These are phyloP conservation scores for Dallia pectoralis DNA, from an alignment of 2,797 vertebrate species.

Conservation along the genomic window DNA sequence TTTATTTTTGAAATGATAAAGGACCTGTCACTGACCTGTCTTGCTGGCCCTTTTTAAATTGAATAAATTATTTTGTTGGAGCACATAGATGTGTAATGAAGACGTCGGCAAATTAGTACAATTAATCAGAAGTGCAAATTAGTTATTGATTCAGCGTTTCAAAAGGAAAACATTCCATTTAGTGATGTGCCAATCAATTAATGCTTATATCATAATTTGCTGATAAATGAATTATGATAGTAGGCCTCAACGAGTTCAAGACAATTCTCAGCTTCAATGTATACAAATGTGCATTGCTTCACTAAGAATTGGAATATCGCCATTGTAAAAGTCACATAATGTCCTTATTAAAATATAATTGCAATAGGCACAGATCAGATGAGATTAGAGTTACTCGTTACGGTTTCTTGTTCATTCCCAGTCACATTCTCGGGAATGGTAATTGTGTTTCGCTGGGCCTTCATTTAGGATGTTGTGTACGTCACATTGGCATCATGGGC, in stretches of 20 bases:
- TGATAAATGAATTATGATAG: neutral
- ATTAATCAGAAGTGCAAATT: slow-evolving; percentile 37
- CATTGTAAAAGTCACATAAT: neutral
- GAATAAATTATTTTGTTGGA: slow-evolving; percentile 14
- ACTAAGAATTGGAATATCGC: neutral
- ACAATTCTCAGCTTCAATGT: neutral
- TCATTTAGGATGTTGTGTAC: neutral
- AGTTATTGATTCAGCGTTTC: slow-evolving; percentile 36
- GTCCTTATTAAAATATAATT: neutral
- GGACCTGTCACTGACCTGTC: neutral
- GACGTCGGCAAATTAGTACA: slow-evolving; percentile 20
- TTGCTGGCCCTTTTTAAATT: neutral
- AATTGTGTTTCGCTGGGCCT: neutral
- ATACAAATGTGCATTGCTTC: neutral
- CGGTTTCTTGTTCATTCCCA: neutral
- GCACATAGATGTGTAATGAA: slow-evolving; percentile 1
- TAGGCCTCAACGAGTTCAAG: neutral
- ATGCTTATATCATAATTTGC: neutral
- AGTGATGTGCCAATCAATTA: neutral
- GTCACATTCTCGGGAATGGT: neutral
- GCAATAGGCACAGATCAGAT: neutral
- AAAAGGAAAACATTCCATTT: slow-evolving; percentile 21
- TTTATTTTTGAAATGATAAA: neutral
- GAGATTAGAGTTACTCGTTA: neutral
- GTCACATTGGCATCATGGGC: neutral